Conservation (phyloP, 2,113 vertebrate species). For the Aldabrachelys gigantea region DNA sequence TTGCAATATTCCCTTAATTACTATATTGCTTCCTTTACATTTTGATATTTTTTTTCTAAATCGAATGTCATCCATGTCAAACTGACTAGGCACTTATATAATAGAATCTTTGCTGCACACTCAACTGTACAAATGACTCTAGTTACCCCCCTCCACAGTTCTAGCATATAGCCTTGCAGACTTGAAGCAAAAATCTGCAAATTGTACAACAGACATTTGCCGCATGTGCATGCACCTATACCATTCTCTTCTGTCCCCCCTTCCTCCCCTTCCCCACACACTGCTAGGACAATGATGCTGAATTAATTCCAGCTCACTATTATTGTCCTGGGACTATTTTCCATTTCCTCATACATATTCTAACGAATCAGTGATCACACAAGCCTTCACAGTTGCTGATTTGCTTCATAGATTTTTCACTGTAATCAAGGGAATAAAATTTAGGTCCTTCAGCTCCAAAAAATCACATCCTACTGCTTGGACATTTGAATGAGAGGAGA, state of each 20-base stretch:
- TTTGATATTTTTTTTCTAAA: slow-evolving; percentile 8
- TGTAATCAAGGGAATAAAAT: not conserved
- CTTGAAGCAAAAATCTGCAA: not conserved
- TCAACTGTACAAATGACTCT: not conserved
- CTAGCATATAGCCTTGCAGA: not conserved
- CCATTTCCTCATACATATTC: not conserved
- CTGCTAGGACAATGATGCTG: not conserved
- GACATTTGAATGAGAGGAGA: not conserved
- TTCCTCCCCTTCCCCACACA: not conserved
- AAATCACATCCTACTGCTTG: not conserved
- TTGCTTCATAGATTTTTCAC: not conserved
- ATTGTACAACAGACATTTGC: not conserved
- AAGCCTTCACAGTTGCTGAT: not conserved
- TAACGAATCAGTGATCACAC: not conserved
- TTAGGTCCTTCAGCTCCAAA: not conserved
- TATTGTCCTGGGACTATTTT: not conserved
- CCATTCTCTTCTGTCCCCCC: not conserved
- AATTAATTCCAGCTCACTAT: not conserved
- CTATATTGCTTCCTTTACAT: not conserved
- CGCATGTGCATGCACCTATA: not conserved
- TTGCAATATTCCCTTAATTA: slow-evolving; percentile 16
- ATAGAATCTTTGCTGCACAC: not conserved
- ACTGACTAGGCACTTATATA: not conserved
- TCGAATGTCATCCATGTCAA: not conserved
- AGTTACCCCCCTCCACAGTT: not conserved